Evolutionary conservation across 2,113 vertebrate species (phyloP).

Genomic region (Calcarius ornatus): DNA sequence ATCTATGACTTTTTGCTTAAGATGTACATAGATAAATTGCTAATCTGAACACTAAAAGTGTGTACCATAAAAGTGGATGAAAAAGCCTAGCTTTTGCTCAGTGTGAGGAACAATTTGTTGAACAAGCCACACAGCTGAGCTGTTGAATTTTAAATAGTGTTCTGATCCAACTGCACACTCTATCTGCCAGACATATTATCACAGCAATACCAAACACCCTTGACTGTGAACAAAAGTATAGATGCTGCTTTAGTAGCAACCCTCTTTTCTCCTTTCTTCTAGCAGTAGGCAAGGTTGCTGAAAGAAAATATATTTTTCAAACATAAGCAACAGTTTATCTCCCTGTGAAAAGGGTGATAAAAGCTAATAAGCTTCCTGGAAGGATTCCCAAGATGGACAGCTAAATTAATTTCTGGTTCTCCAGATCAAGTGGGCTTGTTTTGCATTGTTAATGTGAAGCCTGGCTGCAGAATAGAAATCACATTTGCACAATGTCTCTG

Average conservation of each 20-base stretch:
- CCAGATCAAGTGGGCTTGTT: background rate
- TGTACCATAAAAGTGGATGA: background rate
- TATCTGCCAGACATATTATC: background rate
- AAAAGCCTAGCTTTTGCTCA: background rate
- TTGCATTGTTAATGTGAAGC: background rate
- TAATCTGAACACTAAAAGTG: background rate
- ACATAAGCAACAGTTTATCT: background rate
- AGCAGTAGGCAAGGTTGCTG: background rate
- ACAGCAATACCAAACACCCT: background rate
- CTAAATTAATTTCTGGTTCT: background rate
- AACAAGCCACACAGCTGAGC: background rate
- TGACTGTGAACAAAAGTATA: background rate
- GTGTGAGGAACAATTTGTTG: background rate
- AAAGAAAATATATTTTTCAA: background rate
- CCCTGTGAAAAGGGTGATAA: background rate
- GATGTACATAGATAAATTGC: background rate
- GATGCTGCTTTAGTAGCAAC: background rate
- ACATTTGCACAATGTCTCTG: background rate
- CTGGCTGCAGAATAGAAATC: background rate
- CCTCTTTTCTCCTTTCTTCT: background rate
- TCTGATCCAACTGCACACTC: background rate
- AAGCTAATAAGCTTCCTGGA: background rate
- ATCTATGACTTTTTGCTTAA: background rate
- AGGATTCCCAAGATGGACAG: background rate
- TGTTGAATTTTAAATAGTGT: constrained; percentile 2